Percentiles rank a stretch among this genome's conserved stretches.
These are phyloP conservation scores for Lasioglossum morio DNA, from an alignment of 2,888 invertebrate genomes.

Conservation along the genomic window DNA sequence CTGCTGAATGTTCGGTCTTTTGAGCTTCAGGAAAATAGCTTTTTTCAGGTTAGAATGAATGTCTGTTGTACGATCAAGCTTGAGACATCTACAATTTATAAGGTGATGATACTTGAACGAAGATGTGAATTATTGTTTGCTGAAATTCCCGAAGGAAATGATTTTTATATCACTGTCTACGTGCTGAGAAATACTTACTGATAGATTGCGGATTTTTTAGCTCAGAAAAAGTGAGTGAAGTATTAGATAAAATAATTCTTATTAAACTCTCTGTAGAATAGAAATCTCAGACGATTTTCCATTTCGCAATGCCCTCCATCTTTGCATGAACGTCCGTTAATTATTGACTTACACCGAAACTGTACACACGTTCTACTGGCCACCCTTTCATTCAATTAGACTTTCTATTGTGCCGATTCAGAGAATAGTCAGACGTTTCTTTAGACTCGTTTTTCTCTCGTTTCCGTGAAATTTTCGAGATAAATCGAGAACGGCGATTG, in stretches of 20 bases:
- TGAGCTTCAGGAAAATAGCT: not conserved
- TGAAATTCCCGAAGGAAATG: not conserved
- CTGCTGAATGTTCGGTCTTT: not conserved
- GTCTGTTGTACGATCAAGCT: not conserved
- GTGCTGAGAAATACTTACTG: too few relatives aligned
- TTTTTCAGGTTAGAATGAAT: not conserved
- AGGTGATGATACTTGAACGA: not conserved
- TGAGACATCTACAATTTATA: not conserved
- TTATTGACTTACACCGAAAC: not conserved
- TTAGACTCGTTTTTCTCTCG: not conserved
- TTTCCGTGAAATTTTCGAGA: not conserved
- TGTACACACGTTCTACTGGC: not conserved
- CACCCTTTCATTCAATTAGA: conserved; percentile 25
- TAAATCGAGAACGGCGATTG: not conserved
- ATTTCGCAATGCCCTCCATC: not conserved
- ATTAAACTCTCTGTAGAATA: too few relatives aligned
- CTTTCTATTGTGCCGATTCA: conserved; percentile 27
- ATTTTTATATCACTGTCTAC: not conserved
- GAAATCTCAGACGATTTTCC: too few relatives aligned
- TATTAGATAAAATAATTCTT: too few relatives aligned
- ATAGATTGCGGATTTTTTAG: too few relatives aligned
- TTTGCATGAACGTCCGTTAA: not conserved
- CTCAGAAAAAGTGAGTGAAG: too few relatives aligned
- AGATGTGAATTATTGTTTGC: not conserved
- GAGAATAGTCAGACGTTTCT: not conserved